Base-by-base conservation (phyloP, 2,888 invertebrate genomes). In the Macaria notata region DNA sequence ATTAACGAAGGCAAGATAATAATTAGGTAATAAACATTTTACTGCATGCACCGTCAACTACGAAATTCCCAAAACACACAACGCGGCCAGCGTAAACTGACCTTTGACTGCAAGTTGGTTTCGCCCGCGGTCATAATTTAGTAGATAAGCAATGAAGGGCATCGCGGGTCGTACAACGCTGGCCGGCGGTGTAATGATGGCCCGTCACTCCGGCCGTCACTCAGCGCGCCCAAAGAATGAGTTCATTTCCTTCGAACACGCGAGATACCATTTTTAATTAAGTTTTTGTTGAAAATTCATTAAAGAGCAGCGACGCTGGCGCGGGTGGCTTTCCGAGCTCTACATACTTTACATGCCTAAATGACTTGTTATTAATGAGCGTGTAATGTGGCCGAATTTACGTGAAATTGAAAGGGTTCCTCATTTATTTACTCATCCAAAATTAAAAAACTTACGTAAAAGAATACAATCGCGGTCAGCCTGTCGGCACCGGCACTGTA, bases 281-380 rank as follows among this genome's bases (percentile, higher is more conserved):
- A 88, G 89, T 90, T 90, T 91, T 89, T 89, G 89, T 88, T 90
- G 84, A 85, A 89, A 91, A 88, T 84, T 87, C 88, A 90, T 90
- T 88, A 88, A 84, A 83, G 76, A 80, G 78, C 83, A 74, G 75
- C 81, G 81, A 81, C 79, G 81, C 74, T 77, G 79, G 74, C 75
- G 75, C 75, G 78, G 75, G 76, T 76, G 78, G 74, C 74, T 79
- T 75, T 80, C 75, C 70, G 72, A 73, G 66, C 78, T 46, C 54
- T 80, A 78, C 76, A 84, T 84, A 66, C 77, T 46, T 49, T 80
- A 78, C 76, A 84, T 84, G 83, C 86, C 84, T 85, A 84, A 87
- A 86, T 84, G 82, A 81, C 81, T 83, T 72, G 76, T 84, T 84
- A 88, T 88, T 89, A 88, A 89, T 87, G 87, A 88, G 41, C 78